Evolutionary conservation across 2,797 vertebrate species (phyloP).

Genomic region (Lepus townsendii): DNA sequence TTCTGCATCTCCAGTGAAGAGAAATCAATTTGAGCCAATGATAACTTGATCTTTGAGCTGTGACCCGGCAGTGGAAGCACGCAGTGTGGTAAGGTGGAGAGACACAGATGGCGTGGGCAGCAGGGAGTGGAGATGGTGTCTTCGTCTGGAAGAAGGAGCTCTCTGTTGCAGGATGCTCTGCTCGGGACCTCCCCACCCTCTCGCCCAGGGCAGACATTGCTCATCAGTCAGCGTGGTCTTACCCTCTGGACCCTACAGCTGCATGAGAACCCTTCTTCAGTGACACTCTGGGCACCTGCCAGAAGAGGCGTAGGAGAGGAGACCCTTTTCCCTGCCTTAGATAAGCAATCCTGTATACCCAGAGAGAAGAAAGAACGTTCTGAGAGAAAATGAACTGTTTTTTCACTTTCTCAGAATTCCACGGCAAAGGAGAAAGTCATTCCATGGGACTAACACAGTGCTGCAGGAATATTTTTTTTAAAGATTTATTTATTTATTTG

Average conservation of each 20-base stretch:
- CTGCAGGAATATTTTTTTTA: no score
- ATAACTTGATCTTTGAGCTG: slow-evolving; percentile 38
- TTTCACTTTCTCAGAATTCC: slow-evolving; percentile 3
- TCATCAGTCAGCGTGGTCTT: slow-evolving; percentile 39
- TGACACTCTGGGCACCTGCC: not conserved
- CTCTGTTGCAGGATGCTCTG: not conserved
- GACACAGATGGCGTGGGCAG: not conserved
- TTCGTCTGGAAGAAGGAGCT: slow-evolving; percentile 18
- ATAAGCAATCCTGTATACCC: not conserved
- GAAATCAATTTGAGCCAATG: slow-evolving; percentile 54
- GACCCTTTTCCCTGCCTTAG: not conserved
- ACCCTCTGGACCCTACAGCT: not conserved
- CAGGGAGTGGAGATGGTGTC: not conserved
- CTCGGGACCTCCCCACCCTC: not conserved
- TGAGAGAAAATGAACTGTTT: not conserved
- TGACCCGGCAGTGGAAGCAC: not conserved
- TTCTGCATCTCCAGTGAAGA: not conserved
- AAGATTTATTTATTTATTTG: no score
- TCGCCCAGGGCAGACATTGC: slow-evolving; percentile 32
- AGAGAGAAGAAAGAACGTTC: not conserved
- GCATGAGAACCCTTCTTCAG: slow-evolving; percentile 7
- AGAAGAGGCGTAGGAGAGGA: not conserved
- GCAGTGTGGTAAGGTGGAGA: not conserved
- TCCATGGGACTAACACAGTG: not conserved
- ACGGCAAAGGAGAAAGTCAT: not conserved